These are phyloP conservation scores for Orientallactaga sibirica DNA, from an alignment of 2,797 vertebrate genomes.

Conservation along the genomic window DNA sequence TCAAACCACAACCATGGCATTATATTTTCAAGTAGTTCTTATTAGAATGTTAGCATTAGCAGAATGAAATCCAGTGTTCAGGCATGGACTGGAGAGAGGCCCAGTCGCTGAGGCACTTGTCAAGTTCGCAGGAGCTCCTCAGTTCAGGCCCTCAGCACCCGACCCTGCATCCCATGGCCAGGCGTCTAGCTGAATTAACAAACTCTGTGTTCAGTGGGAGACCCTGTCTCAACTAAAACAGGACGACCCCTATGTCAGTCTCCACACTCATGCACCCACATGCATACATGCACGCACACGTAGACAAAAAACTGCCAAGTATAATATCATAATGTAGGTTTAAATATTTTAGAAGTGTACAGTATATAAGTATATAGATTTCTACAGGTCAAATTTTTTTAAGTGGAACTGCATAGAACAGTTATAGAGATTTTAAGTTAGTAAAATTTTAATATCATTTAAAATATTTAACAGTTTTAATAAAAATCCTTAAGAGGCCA, in stretches of 20 bases:
- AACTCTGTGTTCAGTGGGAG: too few species aligned
- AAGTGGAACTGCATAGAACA: not conserved
- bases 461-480: constrained; percentile 10
- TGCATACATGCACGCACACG: too few species aligned
- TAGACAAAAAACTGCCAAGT: not conserved
- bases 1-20: not conserved
- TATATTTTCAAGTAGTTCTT: not conserved
- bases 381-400: not conserved
- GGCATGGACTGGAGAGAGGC: too few species aligned
- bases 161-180: too few species aligned
- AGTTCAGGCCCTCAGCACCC: too few species aligned
- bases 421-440: not conserved
- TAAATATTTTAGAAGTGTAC: not conserved
- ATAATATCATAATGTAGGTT: not conserved
- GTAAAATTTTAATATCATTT: not conserved
- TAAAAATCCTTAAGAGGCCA: not conserved
- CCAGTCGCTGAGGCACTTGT: too few species aligned
- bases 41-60: constrained; percentile 3
- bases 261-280: too few species aligned
- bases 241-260: too few species aligned
- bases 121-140: too few species aligned
- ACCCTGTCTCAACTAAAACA: too few species aligned
- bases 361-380: not conserved
- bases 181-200: too few species aligned
- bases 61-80: not conserved